A percentile compares a stretch with the other conserved stretches of the same genome.
phyloP scores from a whole-genome alignment of 2,797 vertebrate genomes.

The Sciurus carolinensis region DNA sequence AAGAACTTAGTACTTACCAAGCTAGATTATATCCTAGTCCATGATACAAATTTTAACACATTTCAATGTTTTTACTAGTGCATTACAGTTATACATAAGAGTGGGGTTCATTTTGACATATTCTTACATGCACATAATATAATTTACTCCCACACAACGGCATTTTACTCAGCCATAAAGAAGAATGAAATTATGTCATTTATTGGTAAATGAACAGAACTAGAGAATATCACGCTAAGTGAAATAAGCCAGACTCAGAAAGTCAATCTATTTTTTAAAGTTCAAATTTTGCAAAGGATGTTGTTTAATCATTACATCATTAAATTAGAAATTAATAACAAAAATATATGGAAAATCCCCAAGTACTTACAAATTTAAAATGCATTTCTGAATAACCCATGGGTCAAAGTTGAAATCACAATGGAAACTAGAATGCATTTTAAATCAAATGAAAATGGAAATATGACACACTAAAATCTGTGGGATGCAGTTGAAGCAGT shows the following conservation, averaged over 20 bases:
- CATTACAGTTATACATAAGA: too few relatives aligned
- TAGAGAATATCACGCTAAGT: too few relatives aligned
- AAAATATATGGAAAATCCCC: neutral
- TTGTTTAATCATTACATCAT: constrained; percentile 39
- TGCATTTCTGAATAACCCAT: constrained; percentile 9
- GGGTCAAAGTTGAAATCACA: constrained; percentile 22
- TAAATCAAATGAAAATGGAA: constrained; percentile 54
- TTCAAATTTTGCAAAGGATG: neutral
- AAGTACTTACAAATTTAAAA: constrained; percentile 39
- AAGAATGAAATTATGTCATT: too few relatives aligned
- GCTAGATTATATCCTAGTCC: neutral
- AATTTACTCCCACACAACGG: too few relatives aligned
- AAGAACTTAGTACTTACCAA: neutral
- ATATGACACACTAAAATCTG: constrained; percentile 11
- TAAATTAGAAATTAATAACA: constrained; percentile 55
- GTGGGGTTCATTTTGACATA: too few relatives aligned
- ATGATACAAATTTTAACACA: constrained; percentile 35
- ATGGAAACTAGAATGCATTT: neutral
- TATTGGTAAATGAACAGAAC: too few relatives aligned
- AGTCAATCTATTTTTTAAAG: neutral
- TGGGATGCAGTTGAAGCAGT: neutral
- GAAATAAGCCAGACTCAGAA: too few relatives aligned
- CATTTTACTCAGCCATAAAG: too few relatives aligned
- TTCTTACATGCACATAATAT: too few relatives aligned
- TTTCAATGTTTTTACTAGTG: neutral